phyloP scores from a whole-genome alignment of 1,140 invertebrate genomes.

The Penaeus indicus region DNA sequence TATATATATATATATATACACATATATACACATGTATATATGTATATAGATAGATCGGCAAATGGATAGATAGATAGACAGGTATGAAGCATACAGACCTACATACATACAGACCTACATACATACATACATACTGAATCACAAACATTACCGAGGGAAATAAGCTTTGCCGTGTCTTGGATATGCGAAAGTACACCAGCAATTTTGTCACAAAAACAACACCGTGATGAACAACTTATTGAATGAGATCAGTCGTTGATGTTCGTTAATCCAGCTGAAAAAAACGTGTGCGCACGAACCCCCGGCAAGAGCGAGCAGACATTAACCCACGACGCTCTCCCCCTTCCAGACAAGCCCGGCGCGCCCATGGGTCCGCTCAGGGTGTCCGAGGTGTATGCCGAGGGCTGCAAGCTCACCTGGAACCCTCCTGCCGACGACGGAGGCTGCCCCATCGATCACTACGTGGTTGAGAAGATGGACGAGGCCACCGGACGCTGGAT shows the following conservation, averaged over 20 bases:
- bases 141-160: too few relatives aligned
- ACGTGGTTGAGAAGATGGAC: constrained; percentile 95
- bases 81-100: too few relatives aligned
- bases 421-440: constrained; percentile 92
- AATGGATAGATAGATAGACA: too few relatives aligned
- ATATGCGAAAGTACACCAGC: too few relatives aligned
- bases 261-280: constrained; percentile 16
- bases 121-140: too few relatives aligned
- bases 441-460: constrained; percentile 89
- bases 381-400: constrained; percentile 86
- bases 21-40: too few relatives aligned
- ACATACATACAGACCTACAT: too few relatives aligned
- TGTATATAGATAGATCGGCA: too few relatives aligned
- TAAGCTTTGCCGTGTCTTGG: too few relatives aligned
- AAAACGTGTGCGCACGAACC: too few relatives aligned
- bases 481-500: constrained; percentile 93
- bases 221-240: neutral
- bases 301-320: neutral
- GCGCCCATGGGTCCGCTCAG: constrained; percentile 93
- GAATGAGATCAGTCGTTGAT: neutral
- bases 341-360: constrained; percentile 81
- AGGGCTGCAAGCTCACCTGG: constrained; percentile 89
- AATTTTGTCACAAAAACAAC: too few relatives aligned
- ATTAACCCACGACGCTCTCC: neutral
- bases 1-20: too few relatives aligned